Percentiles rank a stretch among this genome's conserved stretches.
Conservation (phyloP, 2,113 vertebrate genomes). For the Ailuropoda melanoleuca region DNA sequence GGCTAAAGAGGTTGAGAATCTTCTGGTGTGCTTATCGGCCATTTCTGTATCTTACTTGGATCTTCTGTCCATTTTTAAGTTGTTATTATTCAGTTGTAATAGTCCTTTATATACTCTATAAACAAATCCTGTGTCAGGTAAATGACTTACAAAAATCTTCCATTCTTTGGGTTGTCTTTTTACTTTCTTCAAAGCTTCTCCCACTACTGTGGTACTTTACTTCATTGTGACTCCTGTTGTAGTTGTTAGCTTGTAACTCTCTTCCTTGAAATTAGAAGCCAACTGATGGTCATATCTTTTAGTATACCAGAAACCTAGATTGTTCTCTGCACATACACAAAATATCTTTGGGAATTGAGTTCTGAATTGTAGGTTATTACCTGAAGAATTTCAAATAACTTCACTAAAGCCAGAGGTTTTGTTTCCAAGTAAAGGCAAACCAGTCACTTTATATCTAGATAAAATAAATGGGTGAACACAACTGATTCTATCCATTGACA, state of each 20-base stretch:
- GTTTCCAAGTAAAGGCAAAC: neutral
- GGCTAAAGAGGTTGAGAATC: neutral
- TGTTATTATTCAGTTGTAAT: neutral
- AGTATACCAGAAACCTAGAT: neutral
- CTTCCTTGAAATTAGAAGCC: neutral
- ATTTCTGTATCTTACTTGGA: neutral
- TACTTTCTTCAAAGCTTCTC: neutral
- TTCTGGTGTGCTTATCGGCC: neutral
- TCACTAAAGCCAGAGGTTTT: neutral
- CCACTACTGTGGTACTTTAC: no score
- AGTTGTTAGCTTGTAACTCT: neutral
- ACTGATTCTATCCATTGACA: neutral
- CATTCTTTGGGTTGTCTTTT: neutral
- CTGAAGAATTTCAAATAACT: neutral
- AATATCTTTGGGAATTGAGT: neutral
- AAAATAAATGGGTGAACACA: neutral
- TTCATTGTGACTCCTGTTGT: neutral
- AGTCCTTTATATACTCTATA: neutral
- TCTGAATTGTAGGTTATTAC: neutral
- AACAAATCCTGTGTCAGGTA: neutral
- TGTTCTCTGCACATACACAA: neutral
- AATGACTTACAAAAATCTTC: neutral
- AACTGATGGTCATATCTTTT: neutral
- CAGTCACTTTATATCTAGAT: neutral
- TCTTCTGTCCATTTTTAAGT: neutral